Conservation (phyloP, 2,888 invertebrate genomes). For the Mythimna loreyi region DNA sequence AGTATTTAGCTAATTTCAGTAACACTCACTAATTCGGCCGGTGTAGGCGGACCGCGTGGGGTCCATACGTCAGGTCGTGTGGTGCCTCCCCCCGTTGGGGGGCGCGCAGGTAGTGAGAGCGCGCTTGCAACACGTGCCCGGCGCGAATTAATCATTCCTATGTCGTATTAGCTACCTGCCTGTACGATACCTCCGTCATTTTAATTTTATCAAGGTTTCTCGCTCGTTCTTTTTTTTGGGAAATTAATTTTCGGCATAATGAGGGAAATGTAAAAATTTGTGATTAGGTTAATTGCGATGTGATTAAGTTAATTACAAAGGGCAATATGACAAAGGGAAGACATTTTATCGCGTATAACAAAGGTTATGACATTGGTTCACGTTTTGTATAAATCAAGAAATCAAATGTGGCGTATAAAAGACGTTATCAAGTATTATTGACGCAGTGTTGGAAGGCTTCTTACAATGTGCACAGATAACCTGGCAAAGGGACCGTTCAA, state of each 20-base stretch:
- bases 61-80: conserved; percentile 57
- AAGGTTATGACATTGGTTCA: neutral
- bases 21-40: conserved; percentile 32
- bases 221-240: conserved; percentile 41
- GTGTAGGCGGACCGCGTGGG: conserved; percentile 55
- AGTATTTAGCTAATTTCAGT: conserved; percentile 41
- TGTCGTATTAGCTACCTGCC: conserved; percentile 66
- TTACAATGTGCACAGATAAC: no score
- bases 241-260: conserved; percentile 44
- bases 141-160: conserved; percentile 65
- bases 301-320: conserved; percentile 37
- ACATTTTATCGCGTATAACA: conserved; percentile 3
- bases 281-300: conserved; percentile 42
- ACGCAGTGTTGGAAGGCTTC: no score
- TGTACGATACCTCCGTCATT: conserved; percentile 58
- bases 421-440: neutral
- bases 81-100: neutral
- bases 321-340: conserved; percentile 10
- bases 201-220: conserved; percentile 58
- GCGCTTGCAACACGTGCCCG: conserved; percentile 58
- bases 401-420: neutral
- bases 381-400: neutral
- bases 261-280: conserved; percentile 43
- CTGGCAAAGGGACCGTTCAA: no score
- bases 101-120: conserved; percentile 6